These are phyloP conservation scores for Prorops nasuta DNA, from an alignment of 1,140 invertebrate species.

Conservation along the genomic window DNA sequence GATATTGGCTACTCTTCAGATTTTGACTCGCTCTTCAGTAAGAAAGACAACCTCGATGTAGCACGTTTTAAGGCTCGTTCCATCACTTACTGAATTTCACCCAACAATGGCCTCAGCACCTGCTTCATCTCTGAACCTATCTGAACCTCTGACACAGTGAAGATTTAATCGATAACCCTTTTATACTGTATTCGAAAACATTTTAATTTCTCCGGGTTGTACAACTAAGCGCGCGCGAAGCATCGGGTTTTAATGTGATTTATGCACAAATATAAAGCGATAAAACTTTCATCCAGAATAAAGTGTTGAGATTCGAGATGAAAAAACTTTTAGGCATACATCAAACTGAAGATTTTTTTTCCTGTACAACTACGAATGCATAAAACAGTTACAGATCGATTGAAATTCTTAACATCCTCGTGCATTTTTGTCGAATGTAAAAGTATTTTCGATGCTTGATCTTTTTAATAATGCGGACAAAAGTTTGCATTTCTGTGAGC, in stretches of 20 bases:
- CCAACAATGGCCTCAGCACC: not conserved
- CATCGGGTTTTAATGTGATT: slow-evolving; percentile 9
- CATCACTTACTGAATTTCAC: slow-evolving; percentile 21
- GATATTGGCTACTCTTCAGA: slow-evolving; percentile 10
- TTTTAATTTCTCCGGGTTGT: slow-evolving; percentile 31
- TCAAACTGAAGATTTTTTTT: too few species aligned
- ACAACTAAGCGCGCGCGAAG: not conserved
- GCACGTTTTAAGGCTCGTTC: slow-evolving; percentile 20
- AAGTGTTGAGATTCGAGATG: too few species aligned
- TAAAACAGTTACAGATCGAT: too few species aligned
- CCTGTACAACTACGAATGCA: too few species aligned
- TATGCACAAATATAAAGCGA: slow-evolving; percentile 15
- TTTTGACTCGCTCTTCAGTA: slow-evolving; percentile 21
- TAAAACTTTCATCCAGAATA: too few species aligned
- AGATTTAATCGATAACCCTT: slow-evolving; percentile 36
- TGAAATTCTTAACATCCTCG: too few species aligned
- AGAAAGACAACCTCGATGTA: slow-evolving; percentile 17
- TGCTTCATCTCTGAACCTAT: slow-evolving; percentile 30
- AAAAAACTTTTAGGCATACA: too few species aligned
- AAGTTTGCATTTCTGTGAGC: too few species aligned
- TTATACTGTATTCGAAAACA: slow-evolving; percentile 34
- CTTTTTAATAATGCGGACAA: too few species aligned
- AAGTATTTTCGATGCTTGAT: too few species aligned
- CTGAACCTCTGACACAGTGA: slow-evolving; percentile 32
- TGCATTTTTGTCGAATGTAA: too few species aligned